Conservation (phyloP, 2,888 invertebrate genomes). For the Epistrophe grossulariae region DNA sequence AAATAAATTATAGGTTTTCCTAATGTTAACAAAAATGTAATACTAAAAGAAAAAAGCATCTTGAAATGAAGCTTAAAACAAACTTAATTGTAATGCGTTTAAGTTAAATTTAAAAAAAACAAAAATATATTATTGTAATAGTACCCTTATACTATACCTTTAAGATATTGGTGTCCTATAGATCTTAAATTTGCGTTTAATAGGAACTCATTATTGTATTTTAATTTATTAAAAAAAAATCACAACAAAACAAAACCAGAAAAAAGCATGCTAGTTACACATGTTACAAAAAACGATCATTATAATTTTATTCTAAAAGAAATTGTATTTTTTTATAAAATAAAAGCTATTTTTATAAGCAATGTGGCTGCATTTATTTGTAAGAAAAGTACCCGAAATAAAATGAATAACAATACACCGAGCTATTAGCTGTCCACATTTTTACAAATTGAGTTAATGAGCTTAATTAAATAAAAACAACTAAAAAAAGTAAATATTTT, state of each 20-base stretch:
- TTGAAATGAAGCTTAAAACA: conserved; percentile 22
- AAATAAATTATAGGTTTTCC: background rate
- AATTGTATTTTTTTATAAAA: conserved; percentile 42
- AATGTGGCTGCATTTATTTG: conserved; percentile 65
- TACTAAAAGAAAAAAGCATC: background rate
- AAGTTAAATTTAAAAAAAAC: conserved; percentile 9
- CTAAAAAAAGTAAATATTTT: background rate
- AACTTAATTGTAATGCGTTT: conserved; percentile 5
- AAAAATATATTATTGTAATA: conserved; percentile 6
- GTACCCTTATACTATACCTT: conserved; percentile 31
- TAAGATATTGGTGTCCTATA: conserved; percentile 46
- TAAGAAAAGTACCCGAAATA: conserved; percentile 34
- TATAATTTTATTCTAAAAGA: conserved; percentile 28
- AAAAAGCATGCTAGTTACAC: conserved; percentile 11
- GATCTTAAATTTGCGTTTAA: conserved; percentile 22
- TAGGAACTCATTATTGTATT: conserved; percentile 37
- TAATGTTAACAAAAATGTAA: background rate
- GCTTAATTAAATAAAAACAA: conserved; percentile 49
- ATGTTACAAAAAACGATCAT: conserved; percentile 44
- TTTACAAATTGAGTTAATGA: conserved; percentile 37
- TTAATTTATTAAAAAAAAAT: conserved; percentile 44
- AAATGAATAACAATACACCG: conserved; percentile 45
- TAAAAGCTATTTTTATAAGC: conserved; percentile 68
- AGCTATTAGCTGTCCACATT: conserved; percentile 63
- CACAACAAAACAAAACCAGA: background rate